phyloP scores from a whole-genome alignment of 1,140 invertebrate species.

The Drosophila nikananu region DNA sequence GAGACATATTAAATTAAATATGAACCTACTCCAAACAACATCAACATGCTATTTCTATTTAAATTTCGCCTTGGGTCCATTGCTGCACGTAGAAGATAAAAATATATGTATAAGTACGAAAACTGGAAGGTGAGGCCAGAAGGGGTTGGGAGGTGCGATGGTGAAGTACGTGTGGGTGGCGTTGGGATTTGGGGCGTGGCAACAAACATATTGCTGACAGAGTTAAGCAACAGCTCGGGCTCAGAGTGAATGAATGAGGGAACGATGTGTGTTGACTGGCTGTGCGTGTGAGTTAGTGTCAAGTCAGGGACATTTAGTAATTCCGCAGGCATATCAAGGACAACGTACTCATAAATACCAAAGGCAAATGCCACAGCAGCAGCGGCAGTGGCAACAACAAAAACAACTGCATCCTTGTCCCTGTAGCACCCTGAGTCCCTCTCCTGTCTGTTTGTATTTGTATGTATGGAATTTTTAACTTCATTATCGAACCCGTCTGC shows the following conservation, averaged over 20 bases:
- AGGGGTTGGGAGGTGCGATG: not conserved
- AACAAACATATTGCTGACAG: slow-evolving; percentile 75
- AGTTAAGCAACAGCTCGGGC: slow-evolving; percentile 64
- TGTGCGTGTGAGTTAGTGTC: slow-evolving; percentile 69
- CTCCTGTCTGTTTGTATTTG: slow-evolving; percentile 68
- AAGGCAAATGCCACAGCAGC: slow-evolving; percentile 74
- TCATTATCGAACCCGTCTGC: slow-evolving; percentile 72
- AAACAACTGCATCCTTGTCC: slow-evolving; percentile 59
- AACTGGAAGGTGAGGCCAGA: slow-evolving; percentile 1
- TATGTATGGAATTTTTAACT: slow-evolving; percentile 83
- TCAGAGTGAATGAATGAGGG: slow-evolving; percentile 61
- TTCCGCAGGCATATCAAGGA: slow-evolving; percentile 81
- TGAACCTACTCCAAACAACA: slow-evolving; percentile 78
- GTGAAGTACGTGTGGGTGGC: slow-evolving; percentile 43
- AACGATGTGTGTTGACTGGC: slow-evolving; percentile 45
- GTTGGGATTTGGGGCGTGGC: slow-evolving; percentile 47
- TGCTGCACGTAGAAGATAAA: slow-evolving; percentile 78
- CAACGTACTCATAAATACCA: slow-evolving; percentile 84
- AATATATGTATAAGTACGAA: slow-evolving; percentile 54
- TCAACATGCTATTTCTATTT: slow-evolving; percentile 81
- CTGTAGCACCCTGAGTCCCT: slow-evolving; percentile 3
- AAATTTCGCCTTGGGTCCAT: slow-evolving; percentile 72
- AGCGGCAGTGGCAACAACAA: slow-evolving; percentile 34
- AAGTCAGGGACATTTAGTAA: slow-evolving; percentile 83
- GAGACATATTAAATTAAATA: slow-evolving; percentile 79